These are phyloP conservation scores for Bembecia ichneumoniformis DNA, from an alignment of 2,888 invertebrate genomes.

Conservation along the genomic window DNA sequence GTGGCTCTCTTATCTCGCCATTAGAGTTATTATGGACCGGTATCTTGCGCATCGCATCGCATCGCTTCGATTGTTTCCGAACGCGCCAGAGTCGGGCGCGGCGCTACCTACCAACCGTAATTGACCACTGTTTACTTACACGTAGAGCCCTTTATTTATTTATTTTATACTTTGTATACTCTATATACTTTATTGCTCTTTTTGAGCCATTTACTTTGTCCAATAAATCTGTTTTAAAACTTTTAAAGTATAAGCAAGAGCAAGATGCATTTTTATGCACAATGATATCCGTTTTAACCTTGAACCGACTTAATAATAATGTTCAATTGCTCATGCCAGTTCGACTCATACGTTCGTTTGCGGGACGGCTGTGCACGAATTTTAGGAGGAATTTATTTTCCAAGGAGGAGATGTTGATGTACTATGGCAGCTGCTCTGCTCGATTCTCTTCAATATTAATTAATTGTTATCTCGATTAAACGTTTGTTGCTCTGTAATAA, in stretches of 20 bases:
- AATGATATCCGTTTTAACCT: conserved; percentile 8
- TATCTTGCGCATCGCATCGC: conserved; percentile 68
- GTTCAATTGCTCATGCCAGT: conserved; percentile 14
- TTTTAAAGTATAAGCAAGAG: background rate
- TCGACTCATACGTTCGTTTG: conserved; percentile 19
- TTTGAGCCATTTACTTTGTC: background rate
- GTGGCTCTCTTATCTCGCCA: conserved; percentile 66
- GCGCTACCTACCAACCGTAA: conserved; percentile 51
- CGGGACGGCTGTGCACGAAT: conserved; percentile 23
- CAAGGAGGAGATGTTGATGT: conserved; percentile 26
- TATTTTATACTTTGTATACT: conserved; percentile 47
- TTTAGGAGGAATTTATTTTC: conserved; percentile 36
- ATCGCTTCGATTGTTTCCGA: conserved; percentile 70
- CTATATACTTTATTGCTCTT: conserved; percentile 19
- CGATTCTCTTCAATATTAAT: conserved; percentile 15
- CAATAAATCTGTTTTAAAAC: background rate
- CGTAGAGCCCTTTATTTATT: conserved; percentile 44
- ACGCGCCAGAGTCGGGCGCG: conserved; percentile 55
- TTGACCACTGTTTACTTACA: conserved; percentile 70
- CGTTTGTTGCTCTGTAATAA: too few relatives aligned
- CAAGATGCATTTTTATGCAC: conserved; percentile 8
- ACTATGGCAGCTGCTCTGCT: conserved; percentile 26
- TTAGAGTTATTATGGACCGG: conserved; percentile 68
- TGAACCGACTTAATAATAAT: conserved; percentile 15
- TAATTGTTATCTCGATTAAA: too few relatives aligned